A percentile compares a stretch with the other conserved stretches of the same genome.
phyloP scores from a whole-genome alignment of 2,113 vertebrate species.

The Heloderma charlesbogerti region DNA sequence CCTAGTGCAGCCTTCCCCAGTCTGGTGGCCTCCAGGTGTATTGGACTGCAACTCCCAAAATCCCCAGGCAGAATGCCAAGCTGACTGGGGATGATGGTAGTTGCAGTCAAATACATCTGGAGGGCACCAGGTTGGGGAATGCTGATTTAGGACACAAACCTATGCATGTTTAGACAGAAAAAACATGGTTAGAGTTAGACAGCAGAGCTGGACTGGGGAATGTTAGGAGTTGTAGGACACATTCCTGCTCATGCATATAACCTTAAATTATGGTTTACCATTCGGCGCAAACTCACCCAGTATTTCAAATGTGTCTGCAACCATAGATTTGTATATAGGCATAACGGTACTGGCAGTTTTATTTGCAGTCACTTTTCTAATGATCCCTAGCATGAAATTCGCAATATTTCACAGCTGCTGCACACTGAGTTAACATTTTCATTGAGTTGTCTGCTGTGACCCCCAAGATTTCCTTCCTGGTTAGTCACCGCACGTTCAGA shows the following conservation, averaged over 20 bases:
- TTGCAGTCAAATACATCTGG: no score
- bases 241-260: not conserved
- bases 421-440: conserved; percentile 9
- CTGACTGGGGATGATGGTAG: no score
- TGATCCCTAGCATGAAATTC: conserved; percentile 8
- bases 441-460: not conserved
- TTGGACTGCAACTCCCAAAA: no score
- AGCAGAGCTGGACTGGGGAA: no score
- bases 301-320: conserved; percentile 1
- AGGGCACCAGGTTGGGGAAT: no score
- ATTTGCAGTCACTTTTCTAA: not conserved
- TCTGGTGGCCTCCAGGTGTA: no score
- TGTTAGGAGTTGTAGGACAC: no score
- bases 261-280: not conserved
- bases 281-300: not conserved
- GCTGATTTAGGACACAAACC: no score
- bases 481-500: not conserved
- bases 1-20: not conserved
- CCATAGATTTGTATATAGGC: not conserved
- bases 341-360: not conserved
- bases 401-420: not conserved
- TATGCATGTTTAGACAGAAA: no score
- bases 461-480: not conserved
- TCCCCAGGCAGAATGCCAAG: no score
- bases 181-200: no score